Base-by-base conservation (phyloP, 2,113 vertebrate genomes). In the Megaleporinus macrocephalus region DNA sequence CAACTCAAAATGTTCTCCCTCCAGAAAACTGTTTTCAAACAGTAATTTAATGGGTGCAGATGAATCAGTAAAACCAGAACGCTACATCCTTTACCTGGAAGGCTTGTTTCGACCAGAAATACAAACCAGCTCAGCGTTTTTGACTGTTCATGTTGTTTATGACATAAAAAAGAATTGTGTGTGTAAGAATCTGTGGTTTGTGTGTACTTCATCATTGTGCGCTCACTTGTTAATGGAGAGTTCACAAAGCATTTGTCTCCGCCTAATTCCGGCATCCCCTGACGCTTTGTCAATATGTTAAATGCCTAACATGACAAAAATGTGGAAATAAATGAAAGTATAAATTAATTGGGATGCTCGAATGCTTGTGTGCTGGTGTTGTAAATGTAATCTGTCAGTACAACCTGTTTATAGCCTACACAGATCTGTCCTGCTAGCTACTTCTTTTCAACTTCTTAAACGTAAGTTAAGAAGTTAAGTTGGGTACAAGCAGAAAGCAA, bases 21-120 rank as follows among this genome's bases (percentile, higher is more conserved):
- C 22, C 49, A 18, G 26, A 15, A 27, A 61, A 53, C 71, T 53
- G 27, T 29, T 51, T 71, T 16, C 36, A 49, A 71, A 71, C 20
- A 71, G 69, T 20, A 24, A 14, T 44, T 11, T 49, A 71, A 71
- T 49, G 22, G 14, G 20, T 11, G 2, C 10, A 15, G 22, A 49
- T 71, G 69, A 71, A 24, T 47, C 41, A 71, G 5, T 71, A 71
- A 71, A 71, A 15, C 41, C 4, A 24, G 69, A 27, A 49, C 36
- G 6, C 41, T 49, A 20, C 12, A 20, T 69, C 65, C 65, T n/a
- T 30, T 22, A 61, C n/a, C 57, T 61, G 11, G 26, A 61, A n/a
- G 1, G 26, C 1, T 4, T 1, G 14, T n/a, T 22, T 57, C 20
- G 1, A 1, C 16, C 63, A 18, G 12, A 22, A 11, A 22, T 22